Conservation (phyloP, 1,140 invertebrate genomes). For the Chelonus insularis region DNA sequence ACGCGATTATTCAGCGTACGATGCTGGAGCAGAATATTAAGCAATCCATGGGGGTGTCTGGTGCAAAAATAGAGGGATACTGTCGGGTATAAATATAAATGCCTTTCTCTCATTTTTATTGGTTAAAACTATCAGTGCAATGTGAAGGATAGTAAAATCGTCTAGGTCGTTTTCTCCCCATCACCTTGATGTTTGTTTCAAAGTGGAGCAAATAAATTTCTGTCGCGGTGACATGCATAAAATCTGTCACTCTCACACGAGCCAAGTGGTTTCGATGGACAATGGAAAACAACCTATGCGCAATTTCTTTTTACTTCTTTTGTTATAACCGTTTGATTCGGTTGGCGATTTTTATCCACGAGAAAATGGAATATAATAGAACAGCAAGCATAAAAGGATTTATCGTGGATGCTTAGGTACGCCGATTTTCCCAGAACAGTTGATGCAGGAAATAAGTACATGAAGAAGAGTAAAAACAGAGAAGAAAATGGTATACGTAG, state of each 20-base stretch:
- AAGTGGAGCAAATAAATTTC: slow-evolving; percentile 46
- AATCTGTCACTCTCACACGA: slow-evolving; percentile 21
- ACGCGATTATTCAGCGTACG: slow-evolving; percentile 34
- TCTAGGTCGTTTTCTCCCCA: not conserved
- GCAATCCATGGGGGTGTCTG: slow-evolving; percentile 36
- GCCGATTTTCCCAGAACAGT: not conserved
- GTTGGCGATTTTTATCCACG: not conserved
- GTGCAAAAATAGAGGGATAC: slow-evolving; percentile 43
- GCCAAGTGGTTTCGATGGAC: slow-evolving; percentile 25
- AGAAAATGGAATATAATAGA: slow-evolving; percentile 1
- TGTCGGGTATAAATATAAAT: slow-evolving; percentile 5
- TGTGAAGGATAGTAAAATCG: not conserved
- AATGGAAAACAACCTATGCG: slow-evolving; percentile 11
- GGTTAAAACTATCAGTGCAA: not conserved
- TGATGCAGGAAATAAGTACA: not conserved
- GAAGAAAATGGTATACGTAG: not conserved
- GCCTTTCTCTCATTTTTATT: not conserved
- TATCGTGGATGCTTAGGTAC: slow-evolving; percentile 2
- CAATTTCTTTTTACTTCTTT: not conserved
- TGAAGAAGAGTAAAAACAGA: not conserved
- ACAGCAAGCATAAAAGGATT: slow-evolving; percentile 8
- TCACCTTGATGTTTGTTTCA: slow-evolving; percentile 30
- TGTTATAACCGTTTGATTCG: slow-evolving; percentile 22
- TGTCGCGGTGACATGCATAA: slow-evolving; percentile 32
- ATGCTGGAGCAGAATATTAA: slow-evolving; percentile 44